These are phyloP conservation scores for Microcebus jonahi DNA, from an alignment of 2,113 vertebrate genomes.

Conservation along the genomic window DNA sequence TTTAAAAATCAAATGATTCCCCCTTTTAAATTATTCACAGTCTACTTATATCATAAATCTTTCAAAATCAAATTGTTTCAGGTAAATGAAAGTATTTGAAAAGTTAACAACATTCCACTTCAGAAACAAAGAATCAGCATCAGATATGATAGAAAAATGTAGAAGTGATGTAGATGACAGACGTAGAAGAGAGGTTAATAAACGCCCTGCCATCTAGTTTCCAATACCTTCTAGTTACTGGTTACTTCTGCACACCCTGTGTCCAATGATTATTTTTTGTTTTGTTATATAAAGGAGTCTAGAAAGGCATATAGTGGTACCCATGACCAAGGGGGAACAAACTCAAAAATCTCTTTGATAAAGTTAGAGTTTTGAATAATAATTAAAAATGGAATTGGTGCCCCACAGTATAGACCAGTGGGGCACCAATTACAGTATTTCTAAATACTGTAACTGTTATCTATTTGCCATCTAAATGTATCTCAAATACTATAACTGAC, in stretches of 20 bases:
- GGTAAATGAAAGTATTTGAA: not conserved
- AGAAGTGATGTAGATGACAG: not conserved
- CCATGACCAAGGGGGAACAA: not conserved
- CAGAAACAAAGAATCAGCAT: not conserved
- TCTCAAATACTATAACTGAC: not conserved
- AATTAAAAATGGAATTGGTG: not conserved
- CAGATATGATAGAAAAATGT: not conserved
- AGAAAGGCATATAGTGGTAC: not conserved
- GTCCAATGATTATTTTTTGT: not conserved
- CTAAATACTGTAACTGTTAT: not conserved
- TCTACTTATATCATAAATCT: not conserved
- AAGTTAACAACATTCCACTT: not conserved
- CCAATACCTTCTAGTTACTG: not conserved
- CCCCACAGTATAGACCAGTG: not conserved
- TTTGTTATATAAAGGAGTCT: not conserved
- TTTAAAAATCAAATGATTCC: not conserved
- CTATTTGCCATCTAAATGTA: not conserved
- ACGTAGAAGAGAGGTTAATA: not conserved
- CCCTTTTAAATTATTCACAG: not conserved
- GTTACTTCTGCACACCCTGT: not conserved
- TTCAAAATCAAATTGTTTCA: not conserved
- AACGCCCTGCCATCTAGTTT: accelerated
- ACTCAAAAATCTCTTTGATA: not conserved
- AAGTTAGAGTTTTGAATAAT: not conserved
- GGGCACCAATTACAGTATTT: no score